These are phyloP conservation scores for Drosophila pallidifrons DNA, from an alignment of 1,140 invertebrate genomes.

Conservation along the genomic window DNA sequence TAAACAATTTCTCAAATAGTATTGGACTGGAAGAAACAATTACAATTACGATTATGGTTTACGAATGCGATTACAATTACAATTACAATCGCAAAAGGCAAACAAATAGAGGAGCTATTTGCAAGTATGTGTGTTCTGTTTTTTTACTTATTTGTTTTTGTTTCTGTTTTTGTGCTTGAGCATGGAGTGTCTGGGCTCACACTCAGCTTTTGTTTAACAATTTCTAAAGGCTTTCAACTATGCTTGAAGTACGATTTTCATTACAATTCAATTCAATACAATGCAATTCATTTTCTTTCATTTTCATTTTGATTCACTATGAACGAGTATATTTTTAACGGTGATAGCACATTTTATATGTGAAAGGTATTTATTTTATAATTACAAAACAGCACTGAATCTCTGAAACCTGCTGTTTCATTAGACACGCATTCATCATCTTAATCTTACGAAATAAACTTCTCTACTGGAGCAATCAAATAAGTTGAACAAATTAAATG, in stretches of 20 bases:
- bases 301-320: constrained; percentile 20
- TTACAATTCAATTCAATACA: constrained; percentile 12
- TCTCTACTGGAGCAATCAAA: constrained; percentile 6
- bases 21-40: constrained; percentile 50
- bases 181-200: constrained; percentile 14
- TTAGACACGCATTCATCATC: neutral
- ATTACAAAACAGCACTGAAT: constrained; percentile 30
- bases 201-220: constrained; percentile 47
- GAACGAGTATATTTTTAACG: constrained; percentile 44
- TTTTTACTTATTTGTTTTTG: constrained; percentile 5
- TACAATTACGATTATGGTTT: constrained; percentile 18
- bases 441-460: neutral
- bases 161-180: constrained; percentile 3
- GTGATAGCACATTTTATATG: constrained; percentile 40
- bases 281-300: constrained; percentile 6
- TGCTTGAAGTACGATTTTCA: constrained; percentile 11
- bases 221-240: constrained; percentile 52
- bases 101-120: constrained; percentile 17
- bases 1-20: constrained; percentile 40
- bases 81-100: constrained; percentile 27
- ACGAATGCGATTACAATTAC: constrained; percentile 12
- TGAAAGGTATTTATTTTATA: constrained; percentile 34
- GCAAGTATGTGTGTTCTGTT: constrained; percentile 15
- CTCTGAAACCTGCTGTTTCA: constrained; percentile 38
- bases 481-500: neutral